Base-by-base conservation (phyloP, 1,140 invertebrate species). In the Agrypnia vestita region DNA sequence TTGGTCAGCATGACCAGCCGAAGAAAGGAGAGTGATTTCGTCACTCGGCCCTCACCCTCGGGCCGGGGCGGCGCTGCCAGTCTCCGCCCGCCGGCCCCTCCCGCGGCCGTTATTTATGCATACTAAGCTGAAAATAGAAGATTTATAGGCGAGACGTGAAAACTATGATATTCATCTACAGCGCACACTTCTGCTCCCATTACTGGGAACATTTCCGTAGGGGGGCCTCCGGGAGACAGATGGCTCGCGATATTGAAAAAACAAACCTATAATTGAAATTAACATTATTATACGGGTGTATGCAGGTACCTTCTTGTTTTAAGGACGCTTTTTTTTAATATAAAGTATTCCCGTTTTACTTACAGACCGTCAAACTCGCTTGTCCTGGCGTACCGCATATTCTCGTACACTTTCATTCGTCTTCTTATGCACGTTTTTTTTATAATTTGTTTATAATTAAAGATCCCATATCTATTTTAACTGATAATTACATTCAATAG, bases 71-170 rank as follows among this genome's bases (percentile, higher is more conserved):
- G 25, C 25, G 6, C 25, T 51, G 4, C 0, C 61, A 62, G 7
- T 8, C 13, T n/a, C 44, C 4, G 13, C 9, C 44, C 64, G 4
- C 0, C 3, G 19, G 7, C 0, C 11, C 35, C 15, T 12, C 72
- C 13, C 51, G 49, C 74, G 53, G n/a, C 51, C 73, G 81, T 83
- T 83, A 83, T 83, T 83, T 83, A 83, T 83, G 79, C 81, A 83
- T 71, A 80, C 79, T 77, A 77, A 78, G 79, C 81, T 80, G 78
- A 83, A 80, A 83, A 80, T 83, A 76, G 75, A 56, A 83, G 81
- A 83, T 83, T 83, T 83, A 83, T 83, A 17, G 81, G 62, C 47
- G 79, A 76, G 56, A 83, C 81, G 81, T 83, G 81, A 80, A 76
- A 62, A 62, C 74, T 76, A 82, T 79, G 77, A 79, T 79, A 77